phyloP scores from a whole-genome alignment of 1,140 invertebrate genomes.

The Latrodectus geometricus region DNA sequence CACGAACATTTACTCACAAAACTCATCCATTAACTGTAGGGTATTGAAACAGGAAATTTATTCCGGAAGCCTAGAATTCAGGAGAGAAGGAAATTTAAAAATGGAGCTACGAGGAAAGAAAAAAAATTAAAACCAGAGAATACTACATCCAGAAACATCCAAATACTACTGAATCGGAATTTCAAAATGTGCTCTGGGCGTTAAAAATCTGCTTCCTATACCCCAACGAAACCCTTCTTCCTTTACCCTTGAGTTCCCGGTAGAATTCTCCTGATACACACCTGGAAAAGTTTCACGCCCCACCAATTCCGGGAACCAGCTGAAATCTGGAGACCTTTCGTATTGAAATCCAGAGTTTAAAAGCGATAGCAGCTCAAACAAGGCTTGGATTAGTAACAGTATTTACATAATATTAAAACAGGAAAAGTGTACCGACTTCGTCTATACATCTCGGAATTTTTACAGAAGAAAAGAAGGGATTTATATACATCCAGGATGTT shows the following conservation, averaged over 20 bases:
- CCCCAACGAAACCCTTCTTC: neutral
- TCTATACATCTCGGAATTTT: neutral
- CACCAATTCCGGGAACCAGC: neutral
- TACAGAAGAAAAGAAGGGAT: neutral
- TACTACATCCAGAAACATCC: neutral
- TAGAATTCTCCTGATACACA: neutral
- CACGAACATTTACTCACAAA: neutral
- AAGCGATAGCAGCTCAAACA: slow-evolving; percentile 5
- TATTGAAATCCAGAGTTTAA: slow-evolving; percentile 6
- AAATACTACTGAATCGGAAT: neutral
- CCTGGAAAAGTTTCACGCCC: neutral
- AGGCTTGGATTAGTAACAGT: neutral
- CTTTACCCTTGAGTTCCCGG: neutral
- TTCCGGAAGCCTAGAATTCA: neutral
- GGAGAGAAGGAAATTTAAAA: neutral
- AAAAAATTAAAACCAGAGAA: neutral
- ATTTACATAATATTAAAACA: slow-evolving; percentile 8
- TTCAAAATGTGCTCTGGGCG: neutral
- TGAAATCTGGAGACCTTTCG: neutral
- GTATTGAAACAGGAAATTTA: neutral
- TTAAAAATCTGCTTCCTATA: neutral
- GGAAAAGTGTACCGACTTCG: neutral
- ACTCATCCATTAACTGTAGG: neutral
- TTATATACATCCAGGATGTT: neutral
- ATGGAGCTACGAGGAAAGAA: neutral